Percentiles rank a stretch among this genome's conserved stretches.
These are phyloP conservation scores for Mionectes olivaceus DNA, from an alignment of 2,797 vertebrate genomes.

Conservation along the genomic window DNA sequence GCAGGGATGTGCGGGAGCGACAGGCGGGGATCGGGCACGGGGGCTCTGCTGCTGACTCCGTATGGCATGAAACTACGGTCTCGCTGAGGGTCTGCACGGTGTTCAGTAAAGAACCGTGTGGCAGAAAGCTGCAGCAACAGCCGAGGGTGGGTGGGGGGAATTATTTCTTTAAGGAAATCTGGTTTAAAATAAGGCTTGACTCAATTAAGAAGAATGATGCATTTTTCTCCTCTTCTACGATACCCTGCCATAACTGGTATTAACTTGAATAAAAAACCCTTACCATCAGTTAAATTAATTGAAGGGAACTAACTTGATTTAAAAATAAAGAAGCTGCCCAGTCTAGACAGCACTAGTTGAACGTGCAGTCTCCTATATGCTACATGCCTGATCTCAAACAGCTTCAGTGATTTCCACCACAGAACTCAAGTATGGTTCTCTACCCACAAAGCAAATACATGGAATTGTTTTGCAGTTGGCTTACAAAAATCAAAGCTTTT, in stretches of 20 bases:
- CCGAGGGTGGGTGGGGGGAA: too few species aligned
- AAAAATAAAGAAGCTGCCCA: background rate
- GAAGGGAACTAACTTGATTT: background rate
- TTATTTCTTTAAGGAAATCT: background rate
- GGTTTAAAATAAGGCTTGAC: background rate
- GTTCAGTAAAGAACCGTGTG: accelerated
- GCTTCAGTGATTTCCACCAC: background rate
- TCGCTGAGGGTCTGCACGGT: accelerated
- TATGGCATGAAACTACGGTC: accelerated
- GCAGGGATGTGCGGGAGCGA: background rate
- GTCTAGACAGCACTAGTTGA: background rate
- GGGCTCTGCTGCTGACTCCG: background rate
- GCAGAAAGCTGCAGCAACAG: background rate
- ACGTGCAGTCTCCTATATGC: accelerated
- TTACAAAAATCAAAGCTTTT: background rate
- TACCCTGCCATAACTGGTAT: background rate
- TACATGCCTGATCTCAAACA: background rate
- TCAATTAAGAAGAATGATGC: background rate
- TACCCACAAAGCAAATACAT: background rate
- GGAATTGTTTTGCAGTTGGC: background rate
- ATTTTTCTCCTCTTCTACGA: background rate
- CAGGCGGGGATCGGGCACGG: accelerated
- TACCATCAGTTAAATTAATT: background rate
- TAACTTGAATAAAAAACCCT: background rate
- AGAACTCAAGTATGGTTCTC: background rate